phyloP scores from a whole-genome alignment of 2,888 invertebrate genomes.

The Enchytraeus crypticus region DNA sequence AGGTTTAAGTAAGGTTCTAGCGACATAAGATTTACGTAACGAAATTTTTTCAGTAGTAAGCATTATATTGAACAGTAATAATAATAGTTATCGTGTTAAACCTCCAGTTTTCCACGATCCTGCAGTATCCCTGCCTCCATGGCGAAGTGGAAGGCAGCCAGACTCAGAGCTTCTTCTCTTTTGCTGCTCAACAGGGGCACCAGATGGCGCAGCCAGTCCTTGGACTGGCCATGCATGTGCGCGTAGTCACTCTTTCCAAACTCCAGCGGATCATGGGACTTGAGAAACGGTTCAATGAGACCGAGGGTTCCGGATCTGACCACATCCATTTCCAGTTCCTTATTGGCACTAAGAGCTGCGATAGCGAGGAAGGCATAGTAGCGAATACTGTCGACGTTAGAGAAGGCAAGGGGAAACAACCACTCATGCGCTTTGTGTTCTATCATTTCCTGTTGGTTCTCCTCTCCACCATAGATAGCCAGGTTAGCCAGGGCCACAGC shows the following conservation, averaged over 20 bases:
- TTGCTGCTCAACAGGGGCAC: conserved; percentile 90
- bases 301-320: conserved; percentile 90
- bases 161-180: conserved; percentile 85
- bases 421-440: conserved; percentile 67
- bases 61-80: no score
- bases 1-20: no score
- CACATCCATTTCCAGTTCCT: conserved; percentile 94
- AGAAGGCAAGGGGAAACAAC: conserved; percentile 93
- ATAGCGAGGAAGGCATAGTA: conserved; percentile 98
- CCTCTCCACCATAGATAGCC: conserved; percentile 88
- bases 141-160: conserved; percentile 94
- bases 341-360: conserved; percentile 88
- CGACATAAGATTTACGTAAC: no score
- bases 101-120: conserved; percentile 47
- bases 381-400: conserved; percentile 70
- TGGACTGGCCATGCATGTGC: conserved; percentile 90
- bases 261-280: conserved; percentile 83
- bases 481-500: conserved; percentile 93
- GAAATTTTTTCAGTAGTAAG: no score
- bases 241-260: conserved; percentile 70
- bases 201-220: conserved; percentile 82
- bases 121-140: conserved; percentile 98
- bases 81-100: no score
- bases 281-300: conserved; percentile 91
- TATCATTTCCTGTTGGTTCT: conserved; percentile 95